Percentiles rank a stretch among this genome's conserved stretches.
Evolutionary conservation across 1,140 invertebrate species (phyloP).

Genomic region (Drosophila pandora): DNA sequence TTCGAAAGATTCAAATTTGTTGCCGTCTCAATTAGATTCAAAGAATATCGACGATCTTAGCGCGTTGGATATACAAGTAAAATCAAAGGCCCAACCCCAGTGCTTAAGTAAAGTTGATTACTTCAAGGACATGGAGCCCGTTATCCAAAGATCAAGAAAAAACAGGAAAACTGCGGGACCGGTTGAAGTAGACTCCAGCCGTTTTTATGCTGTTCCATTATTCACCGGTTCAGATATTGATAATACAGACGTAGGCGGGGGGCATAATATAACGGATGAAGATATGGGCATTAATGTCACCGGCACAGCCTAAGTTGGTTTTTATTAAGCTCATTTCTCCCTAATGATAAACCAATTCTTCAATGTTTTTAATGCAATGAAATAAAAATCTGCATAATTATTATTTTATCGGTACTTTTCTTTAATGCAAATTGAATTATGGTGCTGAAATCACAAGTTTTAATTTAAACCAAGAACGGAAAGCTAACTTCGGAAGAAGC

Average conservation of each 20-base stretch:
- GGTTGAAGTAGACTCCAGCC: slow-evolving; percentile 55
- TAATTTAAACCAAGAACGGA: too few relatives aligned
- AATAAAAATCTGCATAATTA: too few relatives aligned
- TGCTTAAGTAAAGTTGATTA: slow-evolving; percentile 87
- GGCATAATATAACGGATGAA: slow-evolving; percentile 64
- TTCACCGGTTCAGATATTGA: slow-evolving; percentile 22
- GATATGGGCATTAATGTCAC: neutral
- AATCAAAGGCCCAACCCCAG: slow-evolving; percentile 83
- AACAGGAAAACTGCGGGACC: slow-evolving; percentile 11
- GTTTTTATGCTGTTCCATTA: slow-evolving; percentile 58
- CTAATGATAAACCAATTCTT: too few relatives aligned
- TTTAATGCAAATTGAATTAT: too few relatives aligned
- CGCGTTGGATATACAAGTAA: slow-evolving; percentile 90
- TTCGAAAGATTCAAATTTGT: neutral
- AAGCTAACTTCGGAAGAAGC: too few relatives aligned
- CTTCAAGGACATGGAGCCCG: slow-evolving; percentile 93
- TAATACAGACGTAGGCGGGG: slow-evolving; percentile 61
- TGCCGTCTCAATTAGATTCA: neutral
- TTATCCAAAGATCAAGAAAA: slow-evolving; percentile 87
- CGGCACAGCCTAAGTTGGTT: neutral
- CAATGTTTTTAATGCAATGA: too few relatives aligned
- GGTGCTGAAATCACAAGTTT: too few relatives aligned
- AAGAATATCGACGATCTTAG: slow-evolving; percentile 87
- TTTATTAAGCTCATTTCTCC: neutral
- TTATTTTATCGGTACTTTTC: too few relatives aligned